Base-by-base conservation (phyloP, 2,113 vertebrate species). In the Murina feae region DNA sequence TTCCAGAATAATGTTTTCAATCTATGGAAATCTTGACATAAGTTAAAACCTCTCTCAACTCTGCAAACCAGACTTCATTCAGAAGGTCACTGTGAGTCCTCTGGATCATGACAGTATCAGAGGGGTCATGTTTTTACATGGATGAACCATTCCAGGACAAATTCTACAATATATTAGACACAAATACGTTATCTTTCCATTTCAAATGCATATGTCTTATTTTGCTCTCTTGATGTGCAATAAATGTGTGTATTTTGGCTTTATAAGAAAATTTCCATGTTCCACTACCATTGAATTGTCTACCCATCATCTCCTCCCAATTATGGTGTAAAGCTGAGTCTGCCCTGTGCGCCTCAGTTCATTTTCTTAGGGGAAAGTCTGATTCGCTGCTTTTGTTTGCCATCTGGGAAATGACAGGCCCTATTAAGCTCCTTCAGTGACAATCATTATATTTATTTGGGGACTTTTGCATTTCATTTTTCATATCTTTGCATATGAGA, bases 1-100 rank as follows among this genome's bases (percentile, higher is more conserved):
- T 91, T 87, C 58, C 66, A 94, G 86, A 91, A 82, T 71, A 75
- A 42, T 58, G 5, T 78, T 95, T 90, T 97, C 90, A 92, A 69
- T 8, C 13, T 49, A 16, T 30, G 47, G 78, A 90, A 93, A 93
- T 79, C 65, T 11, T 66, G 66, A 89, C 51, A 10, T 55, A 0
- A 87, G 35, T 93, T 92, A 68, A 88, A 0, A 78, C 74, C 94
- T 88, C 92, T 58, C 14, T 75, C 53, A 72, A 66, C 12, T 80
- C 51, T 60, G 9, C 25, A 66, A 92, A 93, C 42, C 75, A 58
- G 39, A 53, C 74, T 97, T 91, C 89, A 81, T 76, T 93, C 75
- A 96, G 85, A 86, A 95, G 44, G 93, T 90, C 85, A 42, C 47
- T 68, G 63, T 79, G 86, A 81, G 30, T 92, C 25, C 10, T 60